A percentile compares a stretch with the other conserved stretches of the same genome.
Conservation (phyloP, 2,113 vertebrate species). For the Axis porcinus region DNA sequence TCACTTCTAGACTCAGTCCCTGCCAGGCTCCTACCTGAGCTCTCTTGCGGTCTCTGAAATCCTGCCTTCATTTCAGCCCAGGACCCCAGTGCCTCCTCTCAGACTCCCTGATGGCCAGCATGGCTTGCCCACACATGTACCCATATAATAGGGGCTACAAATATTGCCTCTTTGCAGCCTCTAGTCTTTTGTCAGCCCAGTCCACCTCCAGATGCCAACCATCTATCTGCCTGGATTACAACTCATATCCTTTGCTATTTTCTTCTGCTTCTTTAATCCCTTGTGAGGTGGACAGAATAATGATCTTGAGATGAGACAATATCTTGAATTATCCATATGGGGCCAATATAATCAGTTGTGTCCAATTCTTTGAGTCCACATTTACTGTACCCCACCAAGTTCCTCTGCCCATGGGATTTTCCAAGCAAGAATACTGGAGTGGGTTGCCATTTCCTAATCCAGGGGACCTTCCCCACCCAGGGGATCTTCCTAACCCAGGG, state of each 20-base stretch:
- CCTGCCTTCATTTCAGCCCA: neutral
- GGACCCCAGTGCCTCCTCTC: neutral
- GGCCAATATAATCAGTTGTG: neutral
- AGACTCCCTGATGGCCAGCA: neutral
- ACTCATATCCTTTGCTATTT: neutral
- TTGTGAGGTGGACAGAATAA: neutral
- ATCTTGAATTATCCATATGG: neutral
- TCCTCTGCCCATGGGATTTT: neutral
- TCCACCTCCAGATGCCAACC: neutral
- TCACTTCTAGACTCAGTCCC: neutral
- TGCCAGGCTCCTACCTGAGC: neutral
- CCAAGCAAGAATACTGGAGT: neutral
- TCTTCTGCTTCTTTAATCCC: neutral
- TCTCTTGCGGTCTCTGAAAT: neutral
- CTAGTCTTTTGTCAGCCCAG: neutral
- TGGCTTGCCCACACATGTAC: neutral
- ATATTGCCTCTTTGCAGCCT: neutral
- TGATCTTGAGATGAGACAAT: neutral
- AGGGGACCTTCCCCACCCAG: neutral
- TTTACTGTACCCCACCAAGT: neutral
- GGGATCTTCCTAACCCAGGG: neutral
- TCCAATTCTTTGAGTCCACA: neutral
- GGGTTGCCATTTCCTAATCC: neutral
- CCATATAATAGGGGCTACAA: neutral
- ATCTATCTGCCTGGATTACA: neutral